Conservation (phyloP, 2,797 vertebrate species). For the Cichlasoma orientale region DNA sequence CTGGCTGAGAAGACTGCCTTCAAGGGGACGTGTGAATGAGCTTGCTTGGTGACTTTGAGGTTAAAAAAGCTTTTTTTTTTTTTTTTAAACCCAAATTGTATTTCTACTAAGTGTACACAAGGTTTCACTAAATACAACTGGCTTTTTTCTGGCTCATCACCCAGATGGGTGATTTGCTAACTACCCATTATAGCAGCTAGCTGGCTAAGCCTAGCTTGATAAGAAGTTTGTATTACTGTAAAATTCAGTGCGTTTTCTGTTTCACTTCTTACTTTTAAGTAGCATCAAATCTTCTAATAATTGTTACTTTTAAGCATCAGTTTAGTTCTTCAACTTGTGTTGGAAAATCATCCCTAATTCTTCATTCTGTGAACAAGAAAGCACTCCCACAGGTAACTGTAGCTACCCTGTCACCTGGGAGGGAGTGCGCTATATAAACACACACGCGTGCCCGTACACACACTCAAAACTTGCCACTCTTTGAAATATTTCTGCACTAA, state of each 20-base stretch:
- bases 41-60: not conserved
- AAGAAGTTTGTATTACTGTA: not conserved
- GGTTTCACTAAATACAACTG: not conserved
- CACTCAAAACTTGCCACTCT: not conserved
- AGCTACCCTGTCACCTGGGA: not conserved
- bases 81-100: not conserved
- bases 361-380: not conserved
- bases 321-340: not conserved
- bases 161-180: not conserved
- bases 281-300: not conserved
- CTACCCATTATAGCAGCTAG: not conserved
- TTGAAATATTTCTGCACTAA: not conserved
- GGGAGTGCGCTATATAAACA: not conserved
- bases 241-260: not conserved
- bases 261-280: not conserved
- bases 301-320: not conserved
- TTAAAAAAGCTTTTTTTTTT: not conserved
- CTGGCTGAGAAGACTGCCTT: not conserved
- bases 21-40: not conserved
- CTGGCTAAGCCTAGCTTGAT: not conserved
- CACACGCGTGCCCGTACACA: not conserved
- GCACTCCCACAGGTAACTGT: not conserved
- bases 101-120: fast-evolving
- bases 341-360: not conserved
- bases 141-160: fast-evolving